Conservation (phyloP, 1,140 invertebrate genomes). For the Drosophila jambulina region DNA sequence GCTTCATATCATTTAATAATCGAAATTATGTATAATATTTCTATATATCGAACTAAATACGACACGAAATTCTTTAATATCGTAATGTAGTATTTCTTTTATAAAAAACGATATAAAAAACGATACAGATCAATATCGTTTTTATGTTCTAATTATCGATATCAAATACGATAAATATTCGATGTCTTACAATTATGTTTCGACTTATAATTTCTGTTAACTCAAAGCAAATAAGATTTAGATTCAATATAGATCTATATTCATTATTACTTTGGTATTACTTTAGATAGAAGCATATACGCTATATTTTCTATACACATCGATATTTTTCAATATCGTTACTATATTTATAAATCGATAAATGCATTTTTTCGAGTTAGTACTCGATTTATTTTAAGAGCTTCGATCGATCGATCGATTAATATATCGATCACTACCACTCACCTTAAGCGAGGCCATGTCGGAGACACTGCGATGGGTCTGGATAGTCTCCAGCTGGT, state of each 20-base stretch:
- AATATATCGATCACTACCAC: conserved; percentile 31
- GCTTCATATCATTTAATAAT: too few relatives aligned
- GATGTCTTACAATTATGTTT: not conserved
- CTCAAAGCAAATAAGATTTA: not conserved
- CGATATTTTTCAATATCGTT: not conserved
- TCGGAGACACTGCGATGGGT: conserved; percentile 99
- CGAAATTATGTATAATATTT: too few relatives aligned
- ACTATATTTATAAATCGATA: too few relatives aligned
- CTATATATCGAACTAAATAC: too few relatives aligned
- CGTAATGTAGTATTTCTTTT: not conserved
- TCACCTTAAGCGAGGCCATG: conserved; percentile 99
- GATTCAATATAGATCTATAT: too few relatives aligned
- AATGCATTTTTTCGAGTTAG: not conserved
- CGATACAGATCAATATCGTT: not conserved
- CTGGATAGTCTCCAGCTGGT: conserved; percentile 99
- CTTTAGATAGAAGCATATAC: too few relatives aligned
- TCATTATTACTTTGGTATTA: too few relatives aligned
- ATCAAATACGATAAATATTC: not conserved
- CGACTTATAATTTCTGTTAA: not conserved
- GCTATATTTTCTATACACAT: not conserved
- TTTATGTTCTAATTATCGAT: too few relatives aligned
- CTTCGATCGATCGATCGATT: too few relatives aligned
- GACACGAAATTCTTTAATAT: not conserved
- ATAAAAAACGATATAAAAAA: not conserved
- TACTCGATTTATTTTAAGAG: too few relatives aligned